A percentile compares a stretch with the other conserved stretches of the same genome.
These are phyloP conservation scores for Sinonovacula constricta DNA, from an alignment of 1,140 invertebrate species.

Conservation along the genomic window DNA sequence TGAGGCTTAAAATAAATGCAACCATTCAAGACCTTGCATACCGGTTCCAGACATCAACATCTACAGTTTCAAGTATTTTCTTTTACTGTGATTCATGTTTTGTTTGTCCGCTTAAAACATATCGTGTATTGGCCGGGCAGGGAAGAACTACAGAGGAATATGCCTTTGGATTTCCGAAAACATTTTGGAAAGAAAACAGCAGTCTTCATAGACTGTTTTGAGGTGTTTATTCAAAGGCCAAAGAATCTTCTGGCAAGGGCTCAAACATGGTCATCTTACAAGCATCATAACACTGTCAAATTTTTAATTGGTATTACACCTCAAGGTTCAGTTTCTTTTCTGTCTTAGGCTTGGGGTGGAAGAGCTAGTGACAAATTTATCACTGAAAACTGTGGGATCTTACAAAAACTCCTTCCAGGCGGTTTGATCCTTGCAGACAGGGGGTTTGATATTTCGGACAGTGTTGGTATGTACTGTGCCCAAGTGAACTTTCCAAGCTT, in stretches of 20 bases:
- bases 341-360: constrained; percentile 24
- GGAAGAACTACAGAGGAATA: constrained; percentile 17
- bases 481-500: constrained; percentile 53
- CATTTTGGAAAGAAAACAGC: too few species aligned
- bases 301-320: constrained; percentile 46
- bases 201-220: too few species aligned
- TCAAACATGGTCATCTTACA: constrained; percentile 12
- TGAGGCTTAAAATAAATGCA: constrained; percentile 10
- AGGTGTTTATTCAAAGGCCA: constrained; percentile 24
- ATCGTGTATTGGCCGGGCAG: constrained; percentile 33
- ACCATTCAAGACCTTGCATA: constrained; percentile 15
- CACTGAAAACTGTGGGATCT: constrained; percentile 7
- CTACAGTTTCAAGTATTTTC: constrained; percentile 33
- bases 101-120: constrained; percentile 26
- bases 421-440: constrained; percentile 40
- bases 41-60: constrained; percentile 8
- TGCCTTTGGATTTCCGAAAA: constrained; percentile 30
- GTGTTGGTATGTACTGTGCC: constrained; percentile 6
- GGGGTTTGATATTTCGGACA: constrained; percentile 43
- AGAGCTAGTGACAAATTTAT: constrained; percentile 28
- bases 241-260: constrained; percentile 6
- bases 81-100: constrained; percentile 12
- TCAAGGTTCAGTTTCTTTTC: constrained; percentile 20
- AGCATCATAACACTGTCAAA: constrained; percentile 46
- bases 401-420: constrained; percentile 8